Conservation (phyloP, 2,888 invertebrate genomes). For the Papilio protenor region DNA sequence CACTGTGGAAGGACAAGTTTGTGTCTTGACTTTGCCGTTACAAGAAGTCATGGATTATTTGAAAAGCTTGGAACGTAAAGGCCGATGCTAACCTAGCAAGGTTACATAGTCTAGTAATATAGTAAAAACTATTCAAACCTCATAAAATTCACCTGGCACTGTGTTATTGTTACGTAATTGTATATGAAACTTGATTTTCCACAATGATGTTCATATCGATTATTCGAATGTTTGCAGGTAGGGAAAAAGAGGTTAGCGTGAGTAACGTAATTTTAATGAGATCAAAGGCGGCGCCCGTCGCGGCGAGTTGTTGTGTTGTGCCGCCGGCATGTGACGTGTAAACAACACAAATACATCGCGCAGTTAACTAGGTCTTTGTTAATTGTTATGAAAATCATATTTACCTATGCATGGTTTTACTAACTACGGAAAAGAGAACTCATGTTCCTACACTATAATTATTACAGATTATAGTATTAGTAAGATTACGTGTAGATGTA, state of each 20-base stretch:
- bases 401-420: neutral
- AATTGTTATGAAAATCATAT: constrained; percentile 5
- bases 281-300: constrained; percentile 38
- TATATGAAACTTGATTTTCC: neutral
- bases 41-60: neutral
- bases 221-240: constrained; percentile 29
- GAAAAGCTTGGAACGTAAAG: neutral
- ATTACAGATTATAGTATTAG: too few species aligned
- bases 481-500: neutral
- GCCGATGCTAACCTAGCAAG: too few species aligned
- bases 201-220: constrained; percentile 32
- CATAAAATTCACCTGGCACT: neutral
- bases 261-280: constrained; percentile 39
- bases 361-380: constrained; percentile 12
- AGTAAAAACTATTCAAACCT: too few species aligned
- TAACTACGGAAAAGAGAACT: neutral
- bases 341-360: constrained; percentile 30
- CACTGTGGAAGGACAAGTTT: neutral
- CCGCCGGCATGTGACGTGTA: constrained; percentile 24
- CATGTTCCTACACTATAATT: neutral
- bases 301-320: constrained; percentile 28
- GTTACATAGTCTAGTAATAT: too few species aligned
- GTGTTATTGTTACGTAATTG: neutral
- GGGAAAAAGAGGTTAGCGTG: constrained; percentile 35
- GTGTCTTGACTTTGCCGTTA: neutral